These are phyloP conservation scores for Nothoprocta perdicaria DNA, from an alignment of 2,113 vertebrate genomes.

Conservation along the genomic window DNA sequence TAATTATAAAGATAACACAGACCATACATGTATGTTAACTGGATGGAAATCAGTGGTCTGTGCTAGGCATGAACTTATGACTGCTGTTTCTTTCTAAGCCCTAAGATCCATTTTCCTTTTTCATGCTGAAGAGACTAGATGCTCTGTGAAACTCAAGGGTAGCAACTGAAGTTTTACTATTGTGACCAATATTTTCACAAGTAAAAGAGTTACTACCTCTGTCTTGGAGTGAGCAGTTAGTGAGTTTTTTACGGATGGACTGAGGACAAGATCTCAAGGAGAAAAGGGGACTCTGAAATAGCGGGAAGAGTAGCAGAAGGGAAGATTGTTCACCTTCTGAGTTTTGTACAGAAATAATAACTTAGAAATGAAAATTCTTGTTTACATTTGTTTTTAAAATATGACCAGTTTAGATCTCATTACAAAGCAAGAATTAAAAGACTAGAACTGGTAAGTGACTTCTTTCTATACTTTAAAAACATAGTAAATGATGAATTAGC, in stretches of 20 bases:
- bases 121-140: background rate
- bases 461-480: background rate
- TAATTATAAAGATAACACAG: background rate
- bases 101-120: background rate
- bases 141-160: background rate
- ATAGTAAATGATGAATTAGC: background rate
- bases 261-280: background rate
- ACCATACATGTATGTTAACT: background rate
- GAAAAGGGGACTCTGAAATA: background rate
- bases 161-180: background rate
- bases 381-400: background rate
- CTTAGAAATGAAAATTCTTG: background rate
- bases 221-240: background rate
- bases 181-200: background rate
- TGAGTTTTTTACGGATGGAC: background rate
- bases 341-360: background rate
- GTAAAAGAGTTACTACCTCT: background rate
- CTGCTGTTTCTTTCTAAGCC: background rate
- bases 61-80: background rate
- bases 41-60: background rate
- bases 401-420: background rate
- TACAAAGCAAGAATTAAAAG: background rate
- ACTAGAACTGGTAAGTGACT: background rate
- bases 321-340: background rate
- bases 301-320: background rate